These are phyloP conservation scores for Cryptus viduatorius DNA, from an alignment of 2,888 invertebrate species.

Conservation along the genomic window DNA sequence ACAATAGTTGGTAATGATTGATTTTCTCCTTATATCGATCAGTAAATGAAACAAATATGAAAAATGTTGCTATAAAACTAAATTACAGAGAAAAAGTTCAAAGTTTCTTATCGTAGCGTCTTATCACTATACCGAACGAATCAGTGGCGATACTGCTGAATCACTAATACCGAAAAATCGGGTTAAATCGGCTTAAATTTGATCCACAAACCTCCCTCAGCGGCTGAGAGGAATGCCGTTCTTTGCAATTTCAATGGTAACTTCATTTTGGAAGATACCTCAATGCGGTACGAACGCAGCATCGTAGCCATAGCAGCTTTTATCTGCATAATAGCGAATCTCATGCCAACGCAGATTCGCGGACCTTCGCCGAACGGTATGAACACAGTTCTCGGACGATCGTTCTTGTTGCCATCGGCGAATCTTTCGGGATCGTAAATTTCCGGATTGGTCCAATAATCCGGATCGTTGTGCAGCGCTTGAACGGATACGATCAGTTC, in stretches of 20 bases:
- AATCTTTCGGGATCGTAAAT: conserved; percentile 78
- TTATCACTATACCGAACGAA: too few species aligned
- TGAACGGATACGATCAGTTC: conserved; percentile 65
- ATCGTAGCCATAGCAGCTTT: conserved; percentile 72
- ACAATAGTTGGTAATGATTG: too few species aligned
- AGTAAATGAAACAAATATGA: too few species aligned
- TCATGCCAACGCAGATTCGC: conserved; percentile 77
- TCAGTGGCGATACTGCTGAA: too few species aligned
- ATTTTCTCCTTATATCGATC: too few species aligned
- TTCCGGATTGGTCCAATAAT: conserved; percentile 74
- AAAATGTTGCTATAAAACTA: too few species aligned
- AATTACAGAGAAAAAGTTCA: too few species aligned
- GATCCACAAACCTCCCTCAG: conserved; percentile 72
- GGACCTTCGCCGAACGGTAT: conserved; percentile 80
- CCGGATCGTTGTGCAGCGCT: conserved; percentile 71
- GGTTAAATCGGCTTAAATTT: conserved; percentile 64
- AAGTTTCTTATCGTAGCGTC: too few species aligned
- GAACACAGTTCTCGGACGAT: conserved; percentile 70
- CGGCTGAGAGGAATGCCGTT: conserved; percentile 24
- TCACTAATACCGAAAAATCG: too few species aligned
- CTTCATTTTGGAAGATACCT: conserved; percentile 71
- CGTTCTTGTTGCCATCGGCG: conserved; percentile 66
- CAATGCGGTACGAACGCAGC: conserved; percentile 71
- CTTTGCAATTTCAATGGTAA: background rate
- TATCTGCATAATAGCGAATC: conserved; percentile 73